These are phyloP conservation scores for Raja brachyura DNA, from an alignment of 2,113 vertebrate species.

Conservation along the genomic window DNA sequence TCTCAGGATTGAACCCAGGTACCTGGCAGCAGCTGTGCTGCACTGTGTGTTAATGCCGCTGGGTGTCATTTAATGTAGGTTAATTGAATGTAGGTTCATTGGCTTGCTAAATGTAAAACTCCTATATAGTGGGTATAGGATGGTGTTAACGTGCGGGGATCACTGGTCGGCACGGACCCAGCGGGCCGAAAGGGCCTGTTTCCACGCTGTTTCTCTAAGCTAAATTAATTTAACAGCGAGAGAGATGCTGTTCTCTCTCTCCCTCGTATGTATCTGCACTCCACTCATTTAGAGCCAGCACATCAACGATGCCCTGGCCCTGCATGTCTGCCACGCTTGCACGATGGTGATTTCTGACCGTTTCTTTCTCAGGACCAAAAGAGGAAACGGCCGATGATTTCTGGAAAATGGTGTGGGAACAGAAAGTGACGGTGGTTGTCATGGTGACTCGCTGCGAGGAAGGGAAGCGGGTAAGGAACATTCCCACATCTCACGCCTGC, in stretches of 20 bases:
- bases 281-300: neutral
- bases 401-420: slow-evolving; percentile 98
- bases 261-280: neutral
- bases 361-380: slow-evolving; percentile 69
- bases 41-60: too few relatives aligned
- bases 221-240: neutral
- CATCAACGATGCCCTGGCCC: neutral
- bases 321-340: neutral
- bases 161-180: too few relatives aligned
- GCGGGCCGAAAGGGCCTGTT: too few relatives aligned
- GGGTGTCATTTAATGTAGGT: too few relatives aligned
- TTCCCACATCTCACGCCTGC: neutral
- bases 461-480: slow-evolving; percentile 73
- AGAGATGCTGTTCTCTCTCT: too few relatives aligned
- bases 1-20: too few relatives aligned
- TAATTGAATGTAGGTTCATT: too few relatives aligned
- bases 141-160: too few relatives aligned
- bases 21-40: too few relatives aligned
- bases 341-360: neutral
- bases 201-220: neutral
- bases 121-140: too few relatives aligned
- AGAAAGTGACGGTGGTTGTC: slow-evolving; percentile 88
- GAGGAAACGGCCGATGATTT: slow-evolving; percentile 87
- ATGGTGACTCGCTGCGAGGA: slow-evolving; percentile 97
- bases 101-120: too few relatives aligned